phyloP scores from a whole-genome alignment of 2,113 vertebrate genomes.

The Numenius arquata region DNA sequence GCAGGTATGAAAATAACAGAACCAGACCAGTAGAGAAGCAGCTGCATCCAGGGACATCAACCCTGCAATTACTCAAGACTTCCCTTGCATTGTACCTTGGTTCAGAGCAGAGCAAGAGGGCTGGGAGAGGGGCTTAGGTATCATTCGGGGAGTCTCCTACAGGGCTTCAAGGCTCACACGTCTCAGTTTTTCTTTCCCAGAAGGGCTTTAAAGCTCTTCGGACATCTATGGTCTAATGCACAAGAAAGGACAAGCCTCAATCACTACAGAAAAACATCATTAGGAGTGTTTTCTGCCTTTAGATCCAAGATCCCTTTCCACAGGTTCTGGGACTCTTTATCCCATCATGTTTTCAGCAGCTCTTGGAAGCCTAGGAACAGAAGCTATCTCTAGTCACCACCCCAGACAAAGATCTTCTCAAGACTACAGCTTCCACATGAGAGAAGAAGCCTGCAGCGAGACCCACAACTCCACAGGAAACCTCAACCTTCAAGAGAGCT shows the following conservation, averaged over 20 bases:
- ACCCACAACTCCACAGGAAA: not conserved
- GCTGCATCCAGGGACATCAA: not conserved
- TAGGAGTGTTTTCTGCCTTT: not conserved
- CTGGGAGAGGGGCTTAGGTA: not conserved
- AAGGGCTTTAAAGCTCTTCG: not conserved
- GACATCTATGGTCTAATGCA: not conserved
- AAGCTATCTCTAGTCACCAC: not conserved
- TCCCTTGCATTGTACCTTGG: not conserved
- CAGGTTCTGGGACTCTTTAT: not conserved
- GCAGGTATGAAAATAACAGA: not conserved
- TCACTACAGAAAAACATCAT: not conserved
- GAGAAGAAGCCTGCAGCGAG: not conserved
- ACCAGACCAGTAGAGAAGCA: not conserved
- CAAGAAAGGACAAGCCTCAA: not conserved
- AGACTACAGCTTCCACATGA: not conserved
- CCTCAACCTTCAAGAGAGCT: not conserved
- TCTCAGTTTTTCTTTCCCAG: not conserved
- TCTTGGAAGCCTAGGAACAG: not conserved
- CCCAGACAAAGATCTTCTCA: not conserved
- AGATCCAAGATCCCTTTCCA: not conserved
- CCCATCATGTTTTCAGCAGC: not conserved
- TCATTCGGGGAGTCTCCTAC: not conserved
- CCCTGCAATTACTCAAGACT: not conserved
- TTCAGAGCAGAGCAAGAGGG: not conserved
- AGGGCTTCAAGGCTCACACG: not conserved